Percentiles rank a stretch among this genome's conserved stretches.
Conservation (phyloP, 2,888 invertebrate genomes). For the Microctonus aethiopoides region DNA sequence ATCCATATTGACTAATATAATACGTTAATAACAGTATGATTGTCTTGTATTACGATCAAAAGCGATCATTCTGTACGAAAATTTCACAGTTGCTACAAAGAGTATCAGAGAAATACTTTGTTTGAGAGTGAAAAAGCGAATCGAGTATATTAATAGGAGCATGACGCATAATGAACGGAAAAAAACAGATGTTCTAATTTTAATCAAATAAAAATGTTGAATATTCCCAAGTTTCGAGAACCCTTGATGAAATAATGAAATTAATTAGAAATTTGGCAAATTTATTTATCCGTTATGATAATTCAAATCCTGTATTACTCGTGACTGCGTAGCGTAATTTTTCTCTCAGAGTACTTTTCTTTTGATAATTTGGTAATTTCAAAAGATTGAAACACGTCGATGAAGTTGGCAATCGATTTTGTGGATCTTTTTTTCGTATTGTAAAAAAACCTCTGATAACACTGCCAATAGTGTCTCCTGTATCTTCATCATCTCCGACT, state of each 20-base stretch:
- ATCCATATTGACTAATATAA: too few species aligned
- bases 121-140: background rate
- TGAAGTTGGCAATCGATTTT: slow-evolving; percentile 96
- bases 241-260: slow-evolving; percentile 14
- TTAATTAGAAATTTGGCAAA: slow-evolving; percentile 7
- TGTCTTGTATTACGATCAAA: background rate
- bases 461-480: slow-evolving; percentile 88
- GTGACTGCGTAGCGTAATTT: slow-evolving; percentile 97
- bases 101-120: background rate
- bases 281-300: slow-evolving; percentile 76
- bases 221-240: background rate
- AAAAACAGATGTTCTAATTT: slow-evolving; percentile 6
- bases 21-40: too few species aligned
- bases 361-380: slow-evolving; percentile 98
- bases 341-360: slow-evolving; percentile 92
- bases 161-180: background rate
- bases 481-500: slow-evolving; percentile 97
- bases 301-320: slow-evolving; percentile 98
- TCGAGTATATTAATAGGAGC: background rate
- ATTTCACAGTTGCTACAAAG: background rate
- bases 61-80: background rate
- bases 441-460: slow-evolving; percentile 98
- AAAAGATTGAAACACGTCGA: slow-evolving; percentile 99
- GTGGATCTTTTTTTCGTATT: slow-evolving; percentile 92
- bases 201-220: background rate